Evolutionary conservation across 1,140 invertebrate species (phyloP), one percentile per base, ranked within the genome.

Genomic region (Liolophura sinensis): DNA sequence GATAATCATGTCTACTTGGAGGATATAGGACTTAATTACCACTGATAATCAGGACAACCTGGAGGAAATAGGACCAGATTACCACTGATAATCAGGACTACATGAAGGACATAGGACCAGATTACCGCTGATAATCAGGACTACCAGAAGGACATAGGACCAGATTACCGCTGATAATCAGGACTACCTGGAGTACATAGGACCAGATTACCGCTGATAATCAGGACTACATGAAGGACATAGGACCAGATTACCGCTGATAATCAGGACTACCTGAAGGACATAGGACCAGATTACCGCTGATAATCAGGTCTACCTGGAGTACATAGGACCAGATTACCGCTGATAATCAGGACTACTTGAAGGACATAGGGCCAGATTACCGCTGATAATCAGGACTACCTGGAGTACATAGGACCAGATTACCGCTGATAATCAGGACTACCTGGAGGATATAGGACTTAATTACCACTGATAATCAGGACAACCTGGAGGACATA

Each of bases 91-190:
- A 86, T 86, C 27, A 86, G 68, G 18, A 84, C 71, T n/a, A 82
- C 76, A 84, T 86, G 69, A 14, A 72, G 71, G 59, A 67, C 20
- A 46, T 18, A 59, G 47, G 20, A 48, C 12, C 31, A 86, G 70
- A 69, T 86, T 86, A 1, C 85, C 85, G 76, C 84, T 85, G 48
- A 84, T 82, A 55, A 86, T 86, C 27, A 86, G 68, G 18, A 84
- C 71, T n/a, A 82, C 76, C 84, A 86, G 69, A 14, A 72, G 71
- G 59, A 67, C 20, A 46, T 18, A 59, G 47, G 20, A 48, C 12
- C 31, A 86, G 70, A 69, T 86, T 86, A 1, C 85, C 85, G 76
- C 84, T 85, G 48, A 84, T 82, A 55, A 86, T 86, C 27, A 86
- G 68, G 18, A 84, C 71, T n/a, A 82, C 76, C 84, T 86, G 69